Base-by-base conservation (phyloP, 2,888 invertebrate species). In the Melolontha melolontha region DNA sequence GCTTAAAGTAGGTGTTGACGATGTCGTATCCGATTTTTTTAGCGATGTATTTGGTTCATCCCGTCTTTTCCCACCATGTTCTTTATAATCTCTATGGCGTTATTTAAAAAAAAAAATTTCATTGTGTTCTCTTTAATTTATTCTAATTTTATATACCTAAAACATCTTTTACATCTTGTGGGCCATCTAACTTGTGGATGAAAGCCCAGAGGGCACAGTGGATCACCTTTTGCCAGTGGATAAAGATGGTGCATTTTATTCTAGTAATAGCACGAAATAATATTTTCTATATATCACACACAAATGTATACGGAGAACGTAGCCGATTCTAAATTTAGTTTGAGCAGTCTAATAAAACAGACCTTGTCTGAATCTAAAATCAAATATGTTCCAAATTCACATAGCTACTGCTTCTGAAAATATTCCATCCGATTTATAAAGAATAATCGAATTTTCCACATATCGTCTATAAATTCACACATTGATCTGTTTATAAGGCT, bases 171-270 rank as follows among this genome's bases (percentile, higher is more conserved):
- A 85, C 96, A 96, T 79, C 95, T 88, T 67, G 95, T 95, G 55
- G 96, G 96, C 93, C 95, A 95, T 79, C 95, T 90, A 76, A 95
- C 94, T 86, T 96, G 96, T 69, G 96, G 96, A 86, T 96, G 95
- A 84, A 96, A 96, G 51, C 96, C 96, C 81, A 96, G 86, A 71
- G 95, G 96, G 83, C 96, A 96, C 76, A 96, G 84, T 72, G 95
- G 93, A 84, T 96, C 96, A 77, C 92, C 92, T 84, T 94, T 94
- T 80, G 91, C 91, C 80, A 92, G 84, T 47, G 92, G 90, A 82
- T 91, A 92, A 81, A 91, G 82, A 82, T 91, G 91, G 84, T 91
- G 91, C 69, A 69, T 69, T 62, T 54, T 66, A 65, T 52, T 41
- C 50, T 41, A 54, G 47, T 55, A 55, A 68, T 64, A 57, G 63